Conservation (phyloP, 2,797 vertebrate genomes). For the Lepidocolaptes lacrymiger region DNA sequence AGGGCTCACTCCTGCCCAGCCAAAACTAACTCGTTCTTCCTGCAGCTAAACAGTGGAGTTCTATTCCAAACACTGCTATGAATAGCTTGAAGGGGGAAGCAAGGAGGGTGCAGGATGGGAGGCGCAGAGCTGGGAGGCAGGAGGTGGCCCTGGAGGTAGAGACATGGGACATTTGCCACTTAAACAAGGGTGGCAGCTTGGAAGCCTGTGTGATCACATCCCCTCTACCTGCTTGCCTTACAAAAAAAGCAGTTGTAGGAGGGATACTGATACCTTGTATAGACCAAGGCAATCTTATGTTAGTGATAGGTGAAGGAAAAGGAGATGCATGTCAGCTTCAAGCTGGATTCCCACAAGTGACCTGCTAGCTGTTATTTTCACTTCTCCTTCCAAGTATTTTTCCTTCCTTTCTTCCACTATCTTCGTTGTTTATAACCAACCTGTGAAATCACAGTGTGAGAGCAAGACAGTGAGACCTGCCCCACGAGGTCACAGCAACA, state of each 20-base stretch:
- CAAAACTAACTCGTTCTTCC: constrained; percentile 12
- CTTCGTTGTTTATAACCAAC: background rate
- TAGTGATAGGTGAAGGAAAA: background rate
- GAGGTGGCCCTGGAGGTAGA: background rate
- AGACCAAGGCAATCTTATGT: background rate
- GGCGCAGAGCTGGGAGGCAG: background rate
- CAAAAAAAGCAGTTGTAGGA: background rate
- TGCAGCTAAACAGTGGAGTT: background rate
- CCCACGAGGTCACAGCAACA: background rate
- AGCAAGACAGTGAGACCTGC: background rate
- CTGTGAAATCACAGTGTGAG: background rate
- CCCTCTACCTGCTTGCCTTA: background rate
- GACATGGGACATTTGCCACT: background rate
- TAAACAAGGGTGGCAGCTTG: background rate
- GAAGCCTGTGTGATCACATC: background rate
- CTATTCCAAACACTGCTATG: background rate
- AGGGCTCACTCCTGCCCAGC: background rate
- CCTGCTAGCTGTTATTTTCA: background rate
- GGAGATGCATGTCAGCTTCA: background rate
- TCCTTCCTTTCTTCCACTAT: background rate
- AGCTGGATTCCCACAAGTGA: background rate
- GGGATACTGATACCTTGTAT: no score
- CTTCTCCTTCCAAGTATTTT: background rate
- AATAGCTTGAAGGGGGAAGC: background rate
- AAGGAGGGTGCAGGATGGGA: background rate